Base-by-base conservation (phyloP, 1,140 invertebrate genomes). In the Rhopalosiphum padi region DNA sequence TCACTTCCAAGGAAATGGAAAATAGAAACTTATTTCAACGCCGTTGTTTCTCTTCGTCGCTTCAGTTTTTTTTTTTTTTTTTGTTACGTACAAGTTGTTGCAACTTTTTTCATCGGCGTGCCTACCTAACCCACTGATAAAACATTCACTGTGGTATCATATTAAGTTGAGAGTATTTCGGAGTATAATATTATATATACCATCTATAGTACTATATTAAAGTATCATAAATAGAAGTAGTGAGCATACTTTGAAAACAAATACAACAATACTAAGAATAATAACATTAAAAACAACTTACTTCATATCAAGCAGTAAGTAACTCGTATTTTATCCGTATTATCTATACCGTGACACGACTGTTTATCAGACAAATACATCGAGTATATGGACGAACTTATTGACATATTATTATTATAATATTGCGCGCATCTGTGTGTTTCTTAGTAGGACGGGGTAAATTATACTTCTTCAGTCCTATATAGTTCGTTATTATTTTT, bases 21-120 rank as follows among this genome's bases (percentile, higher is more conserved):
- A 83, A 41, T 83, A 83, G 35, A 35, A 83, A 37, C 35, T 83
- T 83, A 83, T 83, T 37, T 37, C 82, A 83, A 83, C 82, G 82
- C 37, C 7, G 37, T 23, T 8, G 15, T n/a, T 4, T 18, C 22
- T 37, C 22, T 4, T 41, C 37, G 7, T 37, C 7, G 21, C 35
- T 21, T 41, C 21, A 41, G 82, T 41, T 43, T 43, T 30, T 43
- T 43, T 46, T 46, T 30, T 25, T 86, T 30, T 86, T 46, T 30
- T 43, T 86, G 11, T n/a, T n/a, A n/a, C 15, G 0, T n/a, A 68
- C 6, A 30, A n/a, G n/a, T 51, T 51, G 60, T n/a, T 77, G 8
- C n/a, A 77, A 77, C n/a, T 35, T 77, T n/a, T 77, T 77, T 21
- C 60, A n/a, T n/a, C 60, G 30, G 53, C 15, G 55, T n/a, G 6